Evolutionary conservation across 2,797 vertebrate species (phyloP), one percentile per base, ranked within the genome.

Genomic region (Tympanoctomys barrerae): DNA sequence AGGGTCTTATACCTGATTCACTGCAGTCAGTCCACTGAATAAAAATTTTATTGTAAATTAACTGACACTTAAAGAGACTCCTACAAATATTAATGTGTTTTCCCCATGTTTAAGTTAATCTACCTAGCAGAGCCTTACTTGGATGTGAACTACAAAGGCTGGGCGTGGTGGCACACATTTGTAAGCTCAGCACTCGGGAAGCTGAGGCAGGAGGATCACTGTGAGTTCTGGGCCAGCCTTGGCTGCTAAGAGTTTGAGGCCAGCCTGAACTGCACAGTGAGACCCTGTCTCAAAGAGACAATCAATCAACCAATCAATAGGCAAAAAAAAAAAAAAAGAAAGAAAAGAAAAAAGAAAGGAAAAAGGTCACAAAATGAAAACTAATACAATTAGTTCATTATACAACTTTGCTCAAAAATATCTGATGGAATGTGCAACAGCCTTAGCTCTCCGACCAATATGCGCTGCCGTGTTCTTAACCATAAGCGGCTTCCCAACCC

Each of bases 341-440:
- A 42, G 42, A 42, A 42, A 42, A 42, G 42, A 31, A 54, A 96
- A 90, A 59, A 68, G 42, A 94, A 92, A 91, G 46, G 66, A 31
- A 57, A 46, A 93, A 87, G 61, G 42, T 57, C 28, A 21, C 80
- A 89, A 57, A 87, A 19, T 80, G 87, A 33, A 87, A 26, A 91
- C 71, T 71, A 78, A 90, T 54, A 61, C 7, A 61, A 52, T 93
- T 86, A 93, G 36, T 75, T 42, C 52, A 33, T 91, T 85, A 73
- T 16, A 82, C 79, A 96, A 90, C 57, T 84, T 96, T 91, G 93
- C 94, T 94, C 68, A 90, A 96, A 95, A 95, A 75, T n/a, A 49
- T 88, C 62, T 87, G 62, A 61, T 33, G 54, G 57, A 57, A 73
- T 86, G 54, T 81, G 26, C 71, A 94, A 77, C 31, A 81, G 68